Percentiles rank a stretch among this genome's conserved stretches.
phyloP scores from a whole-genome alignment of 37 sponge, comb jelly and placozoan genomes.

The Halisarca cf. caerulea region DNA sequence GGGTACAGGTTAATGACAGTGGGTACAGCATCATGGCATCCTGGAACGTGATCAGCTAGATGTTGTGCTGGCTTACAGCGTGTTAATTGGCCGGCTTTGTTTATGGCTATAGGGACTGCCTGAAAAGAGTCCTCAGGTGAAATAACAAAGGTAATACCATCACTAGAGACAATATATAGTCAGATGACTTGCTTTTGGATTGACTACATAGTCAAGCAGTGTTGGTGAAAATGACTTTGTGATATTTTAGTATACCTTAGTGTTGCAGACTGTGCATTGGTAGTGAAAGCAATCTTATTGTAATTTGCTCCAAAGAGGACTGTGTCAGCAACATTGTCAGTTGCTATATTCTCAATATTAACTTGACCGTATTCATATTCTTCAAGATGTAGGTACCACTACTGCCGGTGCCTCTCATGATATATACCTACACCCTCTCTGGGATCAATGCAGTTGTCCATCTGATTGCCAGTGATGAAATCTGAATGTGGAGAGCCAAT shows the following conservation, averaged over 20 bases:
- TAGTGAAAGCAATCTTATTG: neutral
- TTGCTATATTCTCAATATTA: conserved; percentile 20
- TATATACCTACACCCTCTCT: neutral
- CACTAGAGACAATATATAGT: neutral
- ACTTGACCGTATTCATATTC: neutral
- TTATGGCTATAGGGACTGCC: neutral
- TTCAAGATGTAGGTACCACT: conserved; percentile 29
- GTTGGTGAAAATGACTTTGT: neutral
- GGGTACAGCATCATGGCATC: no score
- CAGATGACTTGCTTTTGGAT: neutral
- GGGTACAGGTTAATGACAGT: no score
- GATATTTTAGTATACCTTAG: neutral
- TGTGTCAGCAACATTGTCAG: neutral
- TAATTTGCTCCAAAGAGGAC: conserved; percentile 5
- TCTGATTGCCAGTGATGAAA: neutral
- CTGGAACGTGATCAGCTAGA: no score
- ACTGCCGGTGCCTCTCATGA: neutral
- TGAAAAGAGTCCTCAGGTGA: neutral
- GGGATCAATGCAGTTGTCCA: conserved; percentile 25
- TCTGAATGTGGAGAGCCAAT: conserved; percentile 3
- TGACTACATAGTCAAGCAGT: neutral
- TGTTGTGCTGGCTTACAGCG: neutral
- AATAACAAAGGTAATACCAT: conserved; percentile 1
- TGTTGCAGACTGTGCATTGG: neutral
- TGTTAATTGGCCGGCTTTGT: neutral